phyloP scores from a whole-genome alignment of 2,113 vertebrate species.

The Brachyhypopomus gauderio region DNA sequence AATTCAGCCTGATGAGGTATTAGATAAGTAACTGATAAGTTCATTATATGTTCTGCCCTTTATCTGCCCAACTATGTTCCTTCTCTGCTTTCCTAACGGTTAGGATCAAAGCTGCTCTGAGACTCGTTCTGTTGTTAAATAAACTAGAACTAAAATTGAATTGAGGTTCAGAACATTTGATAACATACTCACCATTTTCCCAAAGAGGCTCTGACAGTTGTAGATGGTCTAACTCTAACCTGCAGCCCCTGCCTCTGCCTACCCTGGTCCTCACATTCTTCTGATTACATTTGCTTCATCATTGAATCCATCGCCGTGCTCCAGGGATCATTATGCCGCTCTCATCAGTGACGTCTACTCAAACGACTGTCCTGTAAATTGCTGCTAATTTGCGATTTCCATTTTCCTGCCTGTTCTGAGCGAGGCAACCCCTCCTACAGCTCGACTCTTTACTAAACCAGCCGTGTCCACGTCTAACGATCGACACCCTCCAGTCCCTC shows the following conservation, averaged over 20 bases:
- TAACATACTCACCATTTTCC: background rate
- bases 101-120: background rate
- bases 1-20: too few species aligned
- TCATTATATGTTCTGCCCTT: too few species aligned
- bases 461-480: slow-evolving; percentile 15
- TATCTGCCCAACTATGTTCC: too few species aligned
- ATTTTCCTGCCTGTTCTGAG: slow-evolving; percentile 15
- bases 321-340: background rate
- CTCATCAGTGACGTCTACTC: background rate
- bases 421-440: slow-evolving; percentile 25
- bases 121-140: too few species aligned
- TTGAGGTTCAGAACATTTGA: background rate
- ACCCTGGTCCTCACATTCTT: background rate
- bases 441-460: slow-evolving; percentile 32
- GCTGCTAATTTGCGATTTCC: slow-evolving; percentile 7
- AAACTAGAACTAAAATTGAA: too few species aligned
- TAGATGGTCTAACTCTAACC: slow-evolving; percentile 11
- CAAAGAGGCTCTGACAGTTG: background rate
- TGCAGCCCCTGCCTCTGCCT: background rate
- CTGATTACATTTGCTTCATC: background rate
- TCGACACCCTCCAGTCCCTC: background rate
- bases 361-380: background rate
- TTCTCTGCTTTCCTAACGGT: too few species aligned
- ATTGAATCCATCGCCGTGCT: background rate
- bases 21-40: too few species aligned